Evolutionary conservation across 2,113 vertebrate species (phyloP), one percentile per base, ranked within the genome.

Genomic region (Colistium nudipinnis): DNA sequence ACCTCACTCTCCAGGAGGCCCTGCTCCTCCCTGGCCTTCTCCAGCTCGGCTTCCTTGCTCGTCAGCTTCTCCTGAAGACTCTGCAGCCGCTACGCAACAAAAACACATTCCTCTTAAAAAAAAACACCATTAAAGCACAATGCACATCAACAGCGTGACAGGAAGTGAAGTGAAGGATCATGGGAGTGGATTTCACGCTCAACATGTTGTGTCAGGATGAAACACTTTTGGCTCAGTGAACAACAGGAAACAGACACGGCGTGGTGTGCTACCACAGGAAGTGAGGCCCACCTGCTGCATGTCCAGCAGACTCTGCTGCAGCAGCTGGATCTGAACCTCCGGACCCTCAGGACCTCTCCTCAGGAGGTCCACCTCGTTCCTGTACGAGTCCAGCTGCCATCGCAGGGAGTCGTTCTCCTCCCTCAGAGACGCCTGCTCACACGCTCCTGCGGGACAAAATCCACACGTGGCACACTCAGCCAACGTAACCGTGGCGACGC

Each of bases 361-460:
- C 61, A 98, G 89, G 4, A 98, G 93, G 79, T 99, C 96, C 83
- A 97, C 96, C 80, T 99, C 97, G 0, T 96, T 98, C 80, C 96
- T 94, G 47, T 97, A 99, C 33, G 96, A 95, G 0, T 99, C 97
- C 82, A 98, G 91, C 88, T 98, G 96, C 96, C 97, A 98, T 0
- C 97, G 95, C 22, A 99, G 94, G n/a, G 96, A 98, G 88, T 97
- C 95, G 0, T 99, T 98, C 91, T 99, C 96, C 74, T 99, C 97
- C 74, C 92, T 93, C 4, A 99, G 93, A 0, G 95, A 89, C 0
- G 80, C 94, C 3, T 96, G 96, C 36, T 93, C 94, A 0, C 92
- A 94, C 70, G 94, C 82, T 70, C 95, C 96, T 98, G 80, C 33
- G 31, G 22, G 24, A 49, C 6, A n/a, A n/a, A n/a, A n/a, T n/a